These are phyloP conservation scores for Tortrix viridana DNA, from an alignment of 2,888 invertebrate species.

Conservation along the genomic window DNA sequence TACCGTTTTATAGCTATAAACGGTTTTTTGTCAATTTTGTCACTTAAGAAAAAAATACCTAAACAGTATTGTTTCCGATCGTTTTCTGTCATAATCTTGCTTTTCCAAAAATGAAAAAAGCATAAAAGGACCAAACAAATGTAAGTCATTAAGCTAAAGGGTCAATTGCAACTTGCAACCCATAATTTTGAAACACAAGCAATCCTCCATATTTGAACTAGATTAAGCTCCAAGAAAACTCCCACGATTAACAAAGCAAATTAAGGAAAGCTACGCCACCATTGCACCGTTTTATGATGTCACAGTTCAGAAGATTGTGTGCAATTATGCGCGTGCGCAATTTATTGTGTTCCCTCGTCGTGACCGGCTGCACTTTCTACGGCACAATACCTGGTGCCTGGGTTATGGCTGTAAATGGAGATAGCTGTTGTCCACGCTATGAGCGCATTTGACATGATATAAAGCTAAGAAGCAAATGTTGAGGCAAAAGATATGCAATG, in stretches of 20 bases:
- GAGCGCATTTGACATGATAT: background rate
- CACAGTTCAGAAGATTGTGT: constrained; percentile 37
- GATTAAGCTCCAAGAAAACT: constrained; percentile 6
- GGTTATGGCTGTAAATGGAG: background rate
- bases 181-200: background rate
- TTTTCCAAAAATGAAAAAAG: too few species aligned
- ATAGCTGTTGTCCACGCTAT: background rate
- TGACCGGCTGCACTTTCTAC: constrained; percentile 37
- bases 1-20: too few species aligned
- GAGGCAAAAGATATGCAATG: too few species aligned
- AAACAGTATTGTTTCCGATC: too few species aligned
- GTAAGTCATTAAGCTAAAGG: too few species aligned
- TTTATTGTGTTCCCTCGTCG: constrained; percentile 36
- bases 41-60: too few species aligned
- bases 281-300: constrained; percentile 36
- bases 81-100: too few species aligned
- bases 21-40: too few species aligned
- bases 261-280: constrained; percentile 31
- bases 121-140: too few species aligned
- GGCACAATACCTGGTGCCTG: constrained; percentile 14
- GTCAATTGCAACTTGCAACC: too few species aligned
- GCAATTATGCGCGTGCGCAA: constrained; percentile 38
- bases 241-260: constrained; percentile 35
- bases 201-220: background rate
- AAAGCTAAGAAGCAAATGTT: too few species aligned